Base-by-base conservation (phyloP, 2,113 vertebrate genomes). In the Gasterosteus nipponicus region DNA sequence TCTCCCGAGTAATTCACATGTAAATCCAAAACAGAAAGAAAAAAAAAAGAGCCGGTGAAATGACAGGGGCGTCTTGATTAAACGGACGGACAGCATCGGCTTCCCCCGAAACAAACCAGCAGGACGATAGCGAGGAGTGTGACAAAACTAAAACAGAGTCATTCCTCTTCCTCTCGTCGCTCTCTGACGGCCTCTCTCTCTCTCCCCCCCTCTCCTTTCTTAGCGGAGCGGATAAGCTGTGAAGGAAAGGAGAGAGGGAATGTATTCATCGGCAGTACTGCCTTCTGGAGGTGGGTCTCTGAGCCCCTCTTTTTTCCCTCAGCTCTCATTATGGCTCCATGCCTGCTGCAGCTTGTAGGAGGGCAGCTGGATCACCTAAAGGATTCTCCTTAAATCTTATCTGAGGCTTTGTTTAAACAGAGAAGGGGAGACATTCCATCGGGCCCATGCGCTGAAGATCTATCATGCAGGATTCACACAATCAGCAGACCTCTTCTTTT, bases 351-450 rank as follows among this genome's bases (percentile, higher is more conserved):
- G 83, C 89, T 86, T 77, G 84, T 68, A 77, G 73, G 83, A 90
- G 92, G 89, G 88, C 92, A 91, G 91, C 91, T 92, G 87, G 90
- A 92, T 92, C 89, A 91, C 88, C 87, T 90, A 86, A 91, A 93
- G 90, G 91, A 93, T 93, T 93, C 90, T 92, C 85, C 92, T 92
- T 85, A 91, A 92, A 93, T 93, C 93, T 94, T 93, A 94, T 95
- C 93, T 89, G 39, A 18, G 85, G 65, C 86, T 90, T 87, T 95
- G 92, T 94, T 93, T 94, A 93, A 92, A 94, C 89, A 92, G 89
- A 73, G 75, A 81, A 92, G 90, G 84, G 83, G 81, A 90, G 87
- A 90, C 93, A 93, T 93, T 94, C 91, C 91, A 89, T 76, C 41
- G 75, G 85, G 83, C 65, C 86, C 74, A 31, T 57, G 73, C 83